phyloP scores from a whole-genome alignment of 2,888 invertebrate genomes.

The Yponomeuta malinellus region DNA sequence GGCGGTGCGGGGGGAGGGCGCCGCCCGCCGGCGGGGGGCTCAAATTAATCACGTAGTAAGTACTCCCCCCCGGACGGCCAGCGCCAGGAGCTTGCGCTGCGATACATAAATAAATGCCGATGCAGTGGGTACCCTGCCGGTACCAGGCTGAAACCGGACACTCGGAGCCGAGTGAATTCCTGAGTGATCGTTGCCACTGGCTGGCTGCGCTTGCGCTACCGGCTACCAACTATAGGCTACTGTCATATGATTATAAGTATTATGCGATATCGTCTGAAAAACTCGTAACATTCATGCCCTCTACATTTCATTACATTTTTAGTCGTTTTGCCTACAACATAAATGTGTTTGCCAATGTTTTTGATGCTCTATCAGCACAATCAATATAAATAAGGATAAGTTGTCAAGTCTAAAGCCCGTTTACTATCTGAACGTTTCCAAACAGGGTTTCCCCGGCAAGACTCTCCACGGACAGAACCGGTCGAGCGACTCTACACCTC shows the following conservation, averaged over 20 bases:
- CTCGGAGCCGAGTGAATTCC: constrained; percentile 67
- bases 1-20: constrained; percentile 38
- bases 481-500: constrained; percentile 4
- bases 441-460: constrained; percentile 15
- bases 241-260: neutral
- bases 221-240: constrained; percentile 27
- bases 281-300: neutral
- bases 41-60: constrained; percentile 76
- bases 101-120: constrained; percentile 72
- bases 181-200: constrained; percentile 62
- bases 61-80: constrained; percentile 54
- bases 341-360: neutral
- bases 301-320: neutral
- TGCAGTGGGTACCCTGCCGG: constrained; percentile 56
- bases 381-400: constrained; percentile 3
- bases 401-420: neutral
- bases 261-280: neutral
- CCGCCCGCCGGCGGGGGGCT: constrained; percentile 34
- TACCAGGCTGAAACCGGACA: constrained; percentile 74
- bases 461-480: constrained; percentile 12
- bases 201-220: constrained; percentile 29
- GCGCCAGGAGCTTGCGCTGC: constrained; percentile 62
- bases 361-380: neutral
- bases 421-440: neutral
- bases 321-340: neutral